A percentile compares a stretch with the other conserved stretches of the same genome.
These are phyloP conservation scores for Emydocephalus ijimae DNA, from an alignment of 2,113 vertebrate genomes.

Conservation along the genomic window DNA sequence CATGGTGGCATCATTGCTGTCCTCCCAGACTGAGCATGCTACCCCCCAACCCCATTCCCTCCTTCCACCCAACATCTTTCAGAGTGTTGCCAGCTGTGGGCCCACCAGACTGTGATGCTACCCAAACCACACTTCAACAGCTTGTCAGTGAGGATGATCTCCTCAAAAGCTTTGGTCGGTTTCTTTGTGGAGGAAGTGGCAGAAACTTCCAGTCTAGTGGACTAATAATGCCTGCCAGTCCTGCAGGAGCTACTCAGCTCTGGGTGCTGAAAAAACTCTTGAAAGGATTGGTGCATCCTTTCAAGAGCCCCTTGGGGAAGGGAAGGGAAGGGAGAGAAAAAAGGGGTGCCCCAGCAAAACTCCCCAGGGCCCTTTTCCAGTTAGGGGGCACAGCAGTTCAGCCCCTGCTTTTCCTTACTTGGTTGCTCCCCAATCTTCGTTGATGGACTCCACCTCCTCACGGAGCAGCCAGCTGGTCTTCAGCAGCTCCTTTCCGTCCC, in stretches of 20 bases:
- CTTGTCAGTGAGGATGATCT: too few species aligned
- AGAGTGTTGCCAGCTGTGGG: background rate
- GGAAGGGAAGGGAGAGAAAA: background rate
- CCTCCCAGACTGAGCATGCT: background rate
- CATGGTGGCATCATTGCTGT: background rate
- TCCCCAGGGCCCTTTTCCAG: background rate
- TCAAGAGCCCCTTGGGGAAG: background rate
- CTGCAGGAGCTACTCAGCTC: background rate
- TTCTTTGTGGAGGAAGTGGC: background rate
- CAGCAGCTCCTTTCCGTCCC: background rate
- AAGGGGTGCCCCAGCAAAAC: too few species aligned
- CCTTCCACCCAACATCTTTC: background rate
- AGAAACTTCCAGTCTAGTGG: background rate
- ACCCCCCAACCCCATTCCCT: background rate
- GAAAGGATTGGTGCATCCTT: background rate
- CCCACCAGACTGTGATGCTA: background rate
- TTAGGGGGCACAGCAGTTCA: rapidly evolving
- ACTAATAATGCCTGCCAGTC: background rate
- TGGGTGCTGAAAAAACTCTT: background rate
- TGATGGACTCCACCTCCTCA: rapidly evolving
- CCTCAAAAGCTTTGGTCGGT: background rate
- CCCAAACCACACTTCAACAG: too few species aligned
- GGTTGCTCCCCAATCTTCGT: slow-evolving; percentile 41
- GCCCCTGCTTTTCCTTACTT: background rate
- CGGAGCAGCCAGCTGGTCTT: slow-evolving; percentile 46